A percentile compares a stretch with the other conserved stretches of the same genome.
Evolutionary conservation across 37 sponge, comb jelly and placozoan genomes (phyloP).

Genomic region (Spongilla lacustris): DNA sequence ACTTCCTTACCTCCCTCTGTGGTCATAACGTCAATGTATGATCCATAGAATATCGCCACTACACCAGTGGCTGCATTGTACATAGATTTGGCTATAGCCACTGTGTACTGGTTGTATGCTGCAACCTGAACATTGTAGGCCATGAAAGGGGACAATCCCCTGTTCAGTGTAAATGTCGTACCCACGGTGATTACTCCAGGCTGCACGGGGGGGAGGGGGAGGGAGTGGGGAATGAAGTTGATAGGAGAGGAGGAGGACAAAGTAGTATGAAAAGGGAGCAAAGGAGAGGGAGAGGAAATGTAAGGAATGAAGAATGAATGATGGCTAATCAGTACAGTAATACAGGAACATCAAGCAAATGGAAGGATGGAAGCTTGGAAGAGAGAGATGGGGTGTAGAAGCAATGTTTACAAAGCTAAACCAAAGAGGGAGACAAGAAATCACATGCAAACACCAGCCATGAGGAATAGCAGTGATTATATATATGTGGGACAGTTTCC

Average conservation of each 20-base stretch:
- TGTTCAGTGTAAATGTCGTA: neutral
- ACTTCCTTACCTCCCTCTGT: conserved; percentile 4
- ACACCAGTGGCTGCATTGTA: neutral
- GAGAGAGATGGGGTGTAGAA: conserved; percentile 23
- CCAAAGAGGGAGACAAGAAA: too few relatives aligned
- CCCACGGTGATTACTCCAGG: conserved; percentile 13
- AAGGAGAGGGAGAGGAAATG: too few relatives aligned
- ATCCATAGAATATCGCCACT: too few relatives aligned
- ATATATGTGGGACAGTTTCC: too few relatives aligned
- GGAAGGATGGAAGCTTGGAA: conserved; percentile 9
- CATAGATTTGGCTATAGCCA: neutral
- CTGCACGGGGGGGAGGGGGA: too few relatives aligned
- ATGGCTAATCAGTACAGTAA: too few relatives aligned
- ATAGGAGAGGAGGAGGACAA: too few relatives aligned
- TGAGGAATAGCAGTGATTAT: too few relatives aligned
- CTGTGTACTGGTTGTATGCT: neutral
- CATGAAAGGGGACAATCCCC: neutral
- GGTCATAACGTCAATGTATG: neutral
- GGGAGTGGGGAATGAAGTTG: neutral
- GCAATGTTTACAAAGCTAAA: neutral
- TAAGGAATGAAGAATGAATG: too few relatives aligned
- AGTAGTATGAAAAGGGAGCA: too few relatives aligned
- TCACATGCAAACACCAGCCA: too few relatives aligned
- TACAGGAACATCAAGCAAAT: too few relatives aligned
- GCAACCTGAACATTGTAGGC: neutral